Percentiles rank a stretch among this genome's conserved stretches.
These are phyloP conservation scores for Mastomys coucha DNA, from an alignment of 2,113 vertebrate genomes.

Conservation along the genomic window DNA sequence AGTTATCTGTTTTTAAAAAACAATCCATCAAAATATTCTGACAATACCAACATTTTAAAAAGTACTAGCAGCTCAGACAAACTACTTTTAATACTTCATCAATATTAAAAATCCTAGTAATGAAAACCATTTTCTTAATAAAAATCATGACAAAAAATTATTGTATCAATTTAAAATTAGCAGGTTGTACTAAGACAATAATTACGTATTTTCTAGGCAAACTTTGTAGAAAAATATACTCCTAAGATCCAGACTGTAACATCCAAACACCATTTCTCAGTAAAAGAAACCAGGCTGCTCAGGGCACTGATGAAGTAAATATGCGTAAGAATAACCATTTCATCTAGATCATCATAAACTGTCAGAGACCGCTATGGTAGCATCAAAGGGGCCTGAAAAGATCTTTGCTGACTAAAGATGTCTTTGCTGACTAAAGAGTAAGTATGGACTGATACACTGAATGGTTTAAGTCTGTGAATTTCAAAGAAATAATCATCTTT, in stretches of 20 bases:
- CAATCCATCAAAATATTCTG: constrained; percentile 15
- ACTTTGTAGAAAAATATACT: background rate
- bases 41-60: background rate
- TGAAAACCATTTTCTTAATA: constrained; percentile 47
- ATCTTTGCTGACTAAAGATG: background rate
- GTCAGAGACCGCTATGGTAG: background rate
- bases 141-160: background rate
- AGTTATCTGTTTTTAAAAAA: background rate
- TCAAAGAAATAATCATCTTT: background rate
- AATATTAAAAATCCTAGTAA: constrained; percentile 40
- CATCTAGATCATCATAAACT: background rate
- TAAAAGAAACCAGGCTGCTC: background rate
- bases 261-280: constrained; percentile 3
- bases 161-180: constrained; percentile 46
- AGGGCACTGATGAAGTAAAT: background rate
- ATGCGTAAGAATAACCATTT: background rate
- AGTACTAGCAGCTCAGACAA: background rate
- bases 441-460: background rate
- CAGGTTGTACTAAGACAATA: constrained; percentile 19
- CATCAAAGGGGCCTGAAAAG: background rate
- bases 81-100: constrained; percentile 25
- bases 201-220: background rate
- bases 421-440: too few species aligned
- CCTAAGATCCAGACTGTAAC: background rate
- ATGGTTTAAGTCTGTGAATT: background rate